phyloP scores from a whole-genome alignment of 2,113 vertebrate genomes.

The Cacatua alba region DNA sequence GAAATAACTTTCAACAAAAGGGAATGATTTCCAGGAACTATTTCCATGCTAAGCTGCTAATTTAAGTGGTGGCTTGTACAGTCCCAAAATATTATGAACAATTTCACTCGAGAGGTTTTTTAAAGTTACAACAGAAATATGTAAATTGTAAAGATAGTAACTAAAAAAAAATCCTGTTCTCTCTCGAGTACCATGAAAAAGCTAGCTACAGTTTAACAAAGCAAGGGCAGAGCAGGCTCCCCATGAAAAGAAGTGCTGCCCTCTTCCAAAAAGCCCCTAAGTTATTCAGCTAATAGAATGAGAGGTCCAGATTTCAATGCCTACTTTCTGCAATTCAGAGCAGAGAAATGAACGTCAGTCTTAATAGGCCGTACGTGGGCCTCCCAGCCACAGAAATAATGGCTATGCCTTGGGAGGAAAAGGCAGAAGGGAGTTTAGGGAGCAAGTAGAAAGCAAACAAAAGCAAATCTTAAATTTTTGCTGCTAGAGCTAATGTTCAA shows the following conservation, averaged over 20 bases:
- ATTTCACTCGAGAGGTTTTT: background rate
- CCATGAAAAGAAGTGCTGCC: background rate
- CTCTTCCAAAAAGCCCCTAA: background rate
- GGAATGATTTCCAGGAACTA: background rate
- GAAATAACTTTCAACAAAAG: background rate
- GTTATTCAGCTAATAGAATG: slow-evolving; percentile 14
- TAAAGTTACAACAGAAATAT: background rate
- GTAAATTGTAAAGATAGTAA: background rate
- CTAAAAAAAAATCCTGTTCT: background rate
- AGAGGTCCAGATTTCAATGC: background rate
- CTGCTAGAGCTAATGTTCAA: background rate
- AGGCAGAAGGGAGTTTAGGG: background rate
- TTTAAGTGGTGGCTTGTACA: background rate
- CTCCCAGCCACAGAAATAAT: background rate
- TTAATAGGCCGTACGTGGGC: background rate
- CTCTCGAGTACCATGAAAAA: background rate
- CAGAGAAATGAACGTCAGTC: background rate
- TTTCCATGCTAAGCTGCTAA: background rate
- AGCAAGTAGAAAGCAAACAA: background rate
- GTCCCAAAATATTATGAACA: background rate
- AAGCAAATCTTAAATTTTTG: background rate
- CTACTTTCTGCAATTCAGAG: background rate
- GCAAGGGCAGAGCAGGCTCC: background rate
- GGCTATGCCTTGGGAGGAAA: background rate
- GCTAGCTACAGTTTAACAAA: background rate